Percentiles rank a stretch among this genome's conserved stretches.
phyloP scores from a whole-genome alignment of 1,140 invertebrate genomes.

The Papilio polytes region DNA sequence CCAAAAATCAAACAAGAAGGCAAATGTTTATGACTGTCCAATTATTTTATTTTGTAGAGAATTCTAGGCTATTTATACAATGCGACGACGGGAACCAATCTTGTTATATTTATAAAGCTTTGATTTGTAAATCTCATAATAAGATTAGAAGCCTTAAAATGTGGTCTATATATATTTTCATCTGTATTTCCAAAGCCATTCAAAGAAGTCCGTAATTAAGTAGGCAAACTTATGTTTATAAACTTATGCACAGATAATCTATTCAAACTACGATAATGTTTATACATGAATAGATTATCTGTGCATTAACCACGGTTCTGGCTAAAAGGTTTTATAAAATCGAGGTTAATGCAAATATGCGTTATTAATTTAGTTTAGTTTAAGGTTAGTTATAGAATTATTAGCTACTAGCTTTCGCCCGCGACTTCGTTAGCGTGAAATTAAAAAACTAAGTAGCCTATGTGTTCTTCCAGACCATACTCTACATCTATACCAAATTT shows the following conservation, averaged over 20 bases:
- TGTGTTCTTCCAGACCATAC: too few species aligned
- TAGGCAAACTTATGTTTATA: background rate
- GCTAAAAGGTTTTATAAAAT: background rate
- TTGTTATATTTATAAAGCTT: background rate
- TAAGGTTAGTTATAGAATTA: background rate
- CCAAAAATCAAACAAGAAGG: too few species aligned
- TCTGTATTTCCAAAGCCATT: background rate
- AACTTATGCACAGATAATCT: too few species aligned
- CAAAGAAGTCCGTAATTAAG: background rate
- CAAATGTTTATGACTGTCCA: too few species aligned
- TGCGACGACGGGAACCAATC: background rate
- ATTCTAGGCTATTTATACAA: too few species aligned
- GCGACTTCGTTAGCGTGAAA: too few species aligned
- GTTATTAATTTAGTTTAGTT: too few species aligned
- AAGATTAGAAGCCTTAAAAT: conserved; percentile 2
- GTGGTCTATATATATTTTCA: background rate
- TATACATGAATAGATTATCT: background rate
- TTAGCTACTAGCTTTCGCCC: too few species aligned
- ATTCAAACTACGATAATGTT: too few species aligned
- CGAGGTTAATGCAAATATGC: conserved; percentile 4
- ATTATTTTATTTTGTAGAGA: too few species aligned
- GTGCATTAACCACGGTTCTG: background rate
- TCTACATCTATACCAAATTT: too few species aligned
- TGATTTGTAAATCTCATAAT: background rate
- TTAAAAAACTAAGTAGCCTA: too few species aligned